Percentiles rank a stretch among this genome's conserved stretches.
phyloP scores from a whole-genome alignment of 1,140 invertebrate species.

The Heterodera carotae region DNA sequence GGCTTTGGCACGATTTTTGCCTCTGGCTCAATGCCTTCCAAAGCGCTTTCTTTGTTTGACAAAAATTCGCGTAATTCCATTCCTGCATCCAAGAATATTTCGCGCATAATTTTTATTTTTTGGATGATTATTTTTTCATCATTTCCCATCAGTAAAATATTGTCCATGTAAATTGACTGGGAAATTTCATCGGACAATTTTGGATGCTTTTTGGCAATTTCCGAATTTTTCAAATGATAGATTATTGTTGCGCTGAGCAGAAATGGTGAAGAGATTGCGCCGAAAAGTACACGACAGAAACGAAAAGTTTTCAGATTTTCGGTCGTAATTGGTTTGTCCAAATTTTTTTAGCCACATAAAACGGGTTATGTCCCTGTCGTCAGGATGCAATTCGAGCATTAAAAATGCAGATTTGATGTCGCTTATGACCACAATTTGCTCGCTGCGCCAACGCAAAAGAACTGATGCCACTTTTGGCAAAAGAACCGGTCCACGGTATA shows the following conservation, averaged over 20 bases:
- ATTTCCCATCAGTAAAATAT: not conserved
- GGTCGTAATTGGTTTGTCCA: not conserved
- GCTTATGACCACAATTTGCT: not conserved
- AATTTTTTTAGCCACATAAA: constrained; percentile 30
- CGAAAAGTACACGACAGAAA: constrained; percentile 23
- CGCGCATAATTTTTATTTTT: constrained; percentile 13
- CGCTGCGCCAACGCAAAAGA: constrained; percentile 19
- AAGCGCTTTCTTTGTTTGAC: constrained; percentile 15
- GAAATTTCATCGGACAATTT: constrained; percentile 2
- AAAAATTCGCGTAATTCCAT: constrained; percentile 30
- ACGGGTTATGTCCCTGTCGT: constrained; percentile 21
- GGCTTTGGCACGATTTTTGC: constrained; percentile 3
- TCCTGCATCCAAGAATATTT: constrained; percentile 19
- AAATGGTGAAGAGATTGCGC: constrained; percentile 5
- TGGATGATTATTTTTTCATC: constrained; percentile 6
- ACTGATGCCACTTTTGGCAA: constrained; percentile 21
- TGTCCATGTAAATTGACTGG: constrained; percentile 28
- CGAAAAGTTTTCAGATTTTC: constrained; percentile 22
- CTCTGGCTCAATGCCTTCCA: constrained; percentile 6
- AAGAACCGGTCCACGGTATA: constrained; percentile 30
- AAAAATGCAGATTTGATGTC: constrained; percentile 28
- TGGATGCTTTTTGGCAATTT: not conserved
- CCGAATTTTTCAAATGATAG: constrained; percentile 18
- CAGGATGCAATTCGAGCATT: constrained; percentile 10
- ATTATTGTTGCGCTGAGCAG: constrained; percentile 5